Conservation (phyloP, 2,888 invertebrate genomes). For the Plemyria rubiginata region DNA sequence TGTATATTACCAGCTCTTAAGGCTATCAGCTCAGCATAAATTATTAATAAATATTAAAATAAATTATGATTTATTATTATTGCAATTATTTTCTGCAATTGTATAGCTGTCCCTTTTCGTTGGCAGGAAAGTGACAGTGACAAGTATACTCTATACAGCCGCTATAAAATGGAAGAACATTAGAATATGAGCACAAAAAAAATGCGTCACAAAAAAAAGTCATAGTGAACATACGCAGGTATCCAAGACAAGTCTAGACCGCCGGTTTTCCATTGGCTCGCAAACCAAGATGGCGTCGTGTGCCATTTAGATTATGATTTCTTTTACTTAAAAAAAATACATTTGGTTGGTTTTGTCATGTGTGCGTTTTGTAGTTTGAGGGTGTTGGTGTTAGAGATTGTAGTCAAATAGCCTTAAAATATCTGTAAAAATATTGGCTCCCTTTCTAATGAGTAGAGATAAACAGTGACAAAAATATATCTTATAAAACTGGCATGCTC, state of each 20-base stretch:
- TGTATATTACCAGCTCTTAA: no score
- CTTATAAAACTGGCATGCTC: neutral
- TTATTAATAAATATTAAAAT: no score
- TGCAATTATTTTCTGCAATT: no score
- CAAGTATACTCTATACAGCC: no score
- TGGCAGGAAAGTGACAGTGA: no score
- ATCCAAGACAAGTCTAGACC: conserved; percentile 1
- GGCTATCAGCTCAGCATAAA: no score
- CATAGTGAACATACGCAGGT: neutral
- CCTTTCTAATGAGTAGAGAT: neutral
- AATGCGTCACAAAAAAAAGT: no score
- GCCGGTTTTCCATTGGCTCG: conserved; percentile 2
- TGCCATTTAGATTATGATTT: conserved; percentile 14
- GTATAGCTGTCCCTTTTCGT: no score
- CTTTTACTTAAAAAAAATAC: conserved; percentile 38
- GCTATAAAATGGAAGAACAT: no score
- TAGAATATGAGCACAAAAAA: no score
- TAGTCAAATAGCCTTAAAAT: neutral
- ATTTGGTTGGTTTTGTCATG: conserved; percentile 32
- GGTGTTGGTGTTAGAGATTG: conserved; percentile 38
- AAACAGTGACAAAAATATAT: neutral
- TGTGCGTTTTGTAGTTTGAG: conserved; percentile 42
- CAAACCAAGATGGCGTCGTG: conserved; percentile 8
- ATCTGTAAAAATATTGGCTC: neutral
- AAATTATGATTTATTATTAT: no score